Base-by-base conservation (phyloP, 1,140 invertebrate genomes). In the Idris sp. region DNA sequence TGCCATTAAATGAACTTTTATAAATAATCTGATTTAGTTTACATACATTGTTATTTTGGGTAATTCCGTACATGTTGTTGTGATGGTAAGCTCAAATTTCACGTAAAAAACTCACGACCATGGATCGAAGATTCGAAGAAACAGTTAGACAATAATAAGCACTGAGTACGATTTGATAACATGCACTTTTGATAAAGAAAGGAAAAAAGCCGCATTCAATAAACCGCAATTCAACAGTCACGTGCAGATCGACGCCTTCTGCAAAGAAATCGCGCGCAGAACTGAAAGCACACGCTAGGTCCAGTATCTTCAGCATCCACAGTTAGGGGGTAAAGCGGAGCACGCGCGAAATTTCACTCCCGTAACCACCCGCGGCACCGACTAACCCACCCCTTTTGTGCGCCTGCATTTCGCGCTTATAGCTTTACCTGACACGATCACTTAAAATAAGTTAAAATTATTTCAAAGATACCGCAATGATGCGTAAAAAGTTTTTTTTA, bases 331-430 rank as follows among this genome's bases (percentile, higher is more conserved):
- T 69, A 73, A 72, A 76, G 74, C 74, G 68, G 74, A 73, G 68
- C 74, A 76, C 74, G 61, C 74, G 67, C 74, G 74, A 76, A 76
- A 71, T 76, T 74, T 76, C 67, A 76, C 74, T 72, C 74, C 67
- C 67, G 59, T 61, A 64, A 38, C 65, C 54, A 76, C 61, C 74
- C 61, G 61, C 67, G 26, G 15, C 48, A 25, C 46, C 40, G 61
- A 48, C 64, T n/a, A n/a, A 64, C 58, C 74, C 54, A 76, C 67
- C 74, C 67, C 74, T 71, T 76, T 76, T 53, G 61, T 43, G 28
- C 53, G 61, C 73, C 65, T 53, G 58, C 49, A 11, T n/a, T 46
- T 62, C 44, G 38, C 62, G 71, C 56, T 67, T 56, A 69, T 41
- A 64, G 56, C 58, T 68, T 49, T 49, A 16, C 72, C 49, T 35